A percentile compares a stretch with the other conserved stretches of the same genome.
These are phyloP conservation scores for Zeus faber DNA, from an alignment of 2,113 vertebrate species.

Conservation along the genomic window DNA sequence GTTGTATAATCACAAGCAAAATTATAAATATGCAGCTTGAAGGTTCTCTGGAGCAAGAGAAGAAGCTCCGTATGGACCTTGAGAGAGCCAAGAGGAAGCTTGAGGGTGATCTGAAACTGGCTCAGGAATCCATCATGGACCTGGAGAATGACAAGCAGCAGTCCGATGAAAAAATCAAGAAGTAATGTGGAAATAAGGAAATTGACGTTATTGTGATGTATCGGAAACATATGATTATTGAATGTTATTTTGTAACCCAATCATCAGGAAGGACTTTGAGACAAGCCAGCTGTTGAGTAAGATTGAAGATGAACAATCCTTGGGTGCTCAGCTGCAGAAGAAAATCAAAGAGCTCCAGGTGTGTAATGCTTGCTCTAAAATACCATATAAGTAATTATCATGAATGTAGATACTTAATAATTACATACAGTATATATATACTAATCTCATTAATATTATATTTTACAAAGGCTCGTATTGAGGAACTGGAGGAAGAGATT, in stretches of 20 bases:
- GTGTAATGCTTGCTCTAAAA: too few species aligned
- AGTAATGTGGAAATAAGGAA: not conserved
- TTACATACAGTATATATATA: not conserved
- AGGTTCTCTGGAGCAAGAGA: not conserved
- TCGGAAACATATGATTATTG: not conserved
- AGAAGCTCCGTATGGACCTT: not conserved
- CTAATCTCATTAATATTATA: conserved; percentile 1
- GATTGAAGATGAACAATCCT: conserved; percentile 1
- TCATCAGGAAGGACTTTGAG: not conserved
- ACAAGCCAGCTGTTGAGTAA: not conserved
- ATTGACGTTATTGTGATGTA: not conserved
- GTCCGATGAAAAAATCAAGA: not conserved
- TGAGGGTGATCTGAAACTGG: not conserved
- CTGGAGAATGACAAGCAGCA: not conserved
- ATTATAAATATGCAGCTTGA: not conserved
- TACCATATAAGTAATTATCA: not conserved
- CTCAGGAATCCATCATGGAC: not conserved
- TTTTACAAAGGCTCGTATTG: conserved; percentile 75
- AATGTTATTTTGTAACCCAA: not conserved
- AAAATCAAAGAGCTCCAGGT: not conserved
- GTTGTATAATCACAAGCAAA: too few species aligned
- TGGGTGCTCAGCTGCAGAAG: not conserved
- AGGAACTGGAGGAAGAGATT: conserved; percentile 74
- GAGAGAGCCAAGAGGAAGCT: not conserved
- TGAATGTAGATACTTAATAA: not conserved